Evolutionary conservation across 2,113 vertebrate genomes (phyloP).

Genomic region (Rhadina sibilatrix): DNA sequence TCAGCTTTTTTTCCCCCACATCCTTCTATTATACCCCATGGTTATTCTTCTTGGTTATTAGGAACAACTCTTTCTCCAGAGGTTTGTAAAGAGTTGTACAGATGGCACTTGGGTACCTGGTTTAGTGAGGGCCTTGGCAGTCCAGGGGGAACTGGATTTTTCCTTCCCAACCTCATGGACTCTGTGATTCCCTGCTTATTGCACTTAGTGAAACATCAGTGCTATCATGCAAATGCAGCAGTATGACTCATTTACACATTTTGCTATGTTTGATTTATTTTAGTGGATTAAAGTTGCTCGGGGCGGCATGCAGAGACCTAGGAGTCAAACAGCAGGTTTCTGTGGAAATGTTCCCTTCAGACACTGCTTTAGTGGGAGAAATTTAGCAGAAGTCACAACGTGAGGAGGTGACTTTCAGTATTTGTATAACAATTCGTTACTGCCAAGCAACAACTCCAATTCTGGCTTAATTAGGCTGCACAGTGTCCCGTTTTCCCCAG

Average conservation of each 20-base stretch:
- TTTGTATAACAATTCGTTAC: background rate
- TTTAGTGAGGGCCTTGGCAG: background rate
- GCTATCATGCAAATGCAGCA: background rate
- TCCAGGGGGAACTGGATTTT: background rate
- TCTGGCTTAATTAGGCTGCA: background rate
- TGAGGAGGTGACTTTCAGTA: background rate
- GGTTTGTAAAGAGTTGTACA: background rate
- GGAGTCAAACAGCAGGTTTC: background rate
- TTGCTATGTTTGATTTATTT: background rate
- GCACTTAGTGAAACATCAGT: background rate
- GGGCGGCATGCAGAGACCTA: background rate
- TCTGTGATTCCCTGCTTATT: background rate
- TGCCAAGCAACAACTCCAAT: background rate
- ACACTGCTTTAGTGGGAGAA: background rate
- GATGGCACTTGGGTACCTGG: background rate
- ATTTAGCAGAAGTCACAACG: background rate
- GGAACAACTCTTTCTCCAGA: background rate
- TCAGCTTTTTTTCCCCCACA: fast-evolving
- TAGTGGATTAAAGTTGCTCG: background rate
- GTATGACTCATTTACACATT: background rate
- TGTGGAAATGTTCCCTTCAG: background rate
- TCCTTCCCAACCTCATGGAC: background rate
- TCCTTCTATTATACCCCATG: background rate
- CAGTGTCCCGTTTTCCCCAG: background rate
- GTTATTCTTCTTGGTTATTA: background rate